Evolutionary conservation across 2,113 vertebrate species (phyloP), one percentile per base, ranked within the genome.

Genomic region (Bos javanicus): DNA sequence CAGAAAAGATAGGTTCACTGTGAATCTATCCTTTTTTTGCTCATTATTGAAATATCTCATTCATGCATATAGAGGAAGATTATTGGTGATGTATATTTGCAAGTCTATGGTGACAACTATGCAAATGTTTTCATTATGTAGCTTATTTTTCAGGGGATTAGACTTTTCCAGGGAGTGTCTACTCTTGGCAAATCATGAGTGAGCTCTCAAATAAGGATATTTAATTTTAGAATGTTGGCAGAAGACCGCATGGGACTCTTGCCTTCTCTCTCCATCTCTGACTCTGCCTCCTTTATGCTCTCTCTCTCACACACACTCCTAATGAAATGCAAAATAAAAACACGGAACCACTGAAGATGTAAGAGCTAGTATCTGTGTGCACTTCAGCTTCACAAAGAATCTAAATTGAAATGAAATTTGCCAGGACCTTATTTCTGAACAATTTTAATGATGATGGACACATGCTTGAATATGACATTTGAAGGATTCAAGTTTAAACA

Each of bases 371-470:
- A 60, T 2, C 1, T 90, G 13, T 36, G 0, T 54, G 15, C 64
- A 54, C 2, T 86, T 4, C 19, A 87, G 10, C 33, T 86, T 83
- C 64, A 90, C 48, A 76, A 81, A 76, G 25, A 80, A 85, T 59
- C 19, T 78, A 67, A 94, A 89, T 67, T 56, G 64, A 91, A 96
- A n/a, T 87, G 30, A 96, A 96, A 96, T 71, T 90, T 81, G 2
- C 57, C 28, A 91, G 59, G 25, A 12, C 19, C 23, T 93, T 76
- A 80, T 6, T 92, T 84, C 21, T 94, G 48, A 91, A 86, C 5
- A 76, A 8, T 15, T 94, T 93, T 95, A 95, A 48, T 96, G n/a
- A 89, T 76, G 80, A 94, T 87, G 19, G 39, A 83, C 78, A 81
- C 3, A 71, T 17, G 59, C 33, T 87, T 90, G 21, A 93, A 91